phyloP scores from a whole-genome alignment of 1,140 invertebrate genomes.

The Zaprionus lachaisei region DNA sequence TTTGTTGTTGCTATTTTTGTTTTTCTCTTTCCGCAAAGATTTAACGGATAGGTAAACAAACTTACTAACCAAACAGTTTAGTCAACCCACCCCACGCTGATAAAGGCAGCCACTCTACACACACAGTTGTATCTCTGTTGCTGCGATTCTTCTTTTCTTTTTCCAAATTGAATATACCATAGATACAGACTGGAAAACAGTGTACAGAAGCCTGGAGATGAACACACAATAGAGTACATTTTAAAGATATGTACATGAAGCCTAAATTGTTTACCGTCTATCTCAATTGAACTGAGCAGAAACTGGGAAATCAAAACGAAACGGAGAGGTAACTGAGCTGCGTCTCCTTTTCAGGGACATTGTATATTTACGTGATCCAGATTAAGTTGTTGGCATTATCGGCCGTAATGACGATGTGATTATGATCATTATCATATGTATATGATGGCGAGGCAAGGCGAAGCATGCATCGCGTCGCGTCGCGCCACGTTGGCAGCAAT shows the following conservation, averaged over 20 bases:
- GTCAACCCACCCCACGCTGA: slow-evolving; percentile 24
- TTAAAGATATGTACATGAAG: background rate
- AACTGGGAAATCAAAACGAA: background rate
- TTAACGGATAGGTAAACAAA: slow-evolving; percentile 31
- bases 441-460: slow-evolving; percentile 1
- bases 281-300: no score
- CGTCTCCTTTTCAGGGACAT: background rate
- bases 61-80: slow-evolving; percentile 32
- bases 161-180: background rate
- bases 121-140: background rate
- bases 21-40: slow-evolving; percentile 20
- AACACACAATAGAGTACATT: background rate
- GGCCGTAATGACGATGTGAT: slow-evolving; percentile 52
- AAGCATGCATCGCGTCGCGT: background rate
- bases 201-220: background rate
- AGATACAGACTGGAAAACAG: background rate
- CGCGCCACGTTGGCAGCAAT: background rate
- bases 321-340: background rate
- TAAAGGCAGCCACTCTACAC: slow-evolving; percentile 7
- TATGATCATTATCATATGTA: slow-evolving; percentile 48
- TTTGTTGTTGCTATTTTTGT: slow-evolving; percentile 9
- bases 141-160: background rate
- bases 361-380: slow-evolving; percentile 40
- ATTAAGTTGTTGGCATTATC: slow-evolving; percentile 68
- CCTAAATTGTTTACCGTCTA: background rate